These are phyloP conservation scores for Zygothrica quintamaculata DNA, from an alignment of 2,888 invertebrate genomes.

Conservation along the genomic window DNA sequence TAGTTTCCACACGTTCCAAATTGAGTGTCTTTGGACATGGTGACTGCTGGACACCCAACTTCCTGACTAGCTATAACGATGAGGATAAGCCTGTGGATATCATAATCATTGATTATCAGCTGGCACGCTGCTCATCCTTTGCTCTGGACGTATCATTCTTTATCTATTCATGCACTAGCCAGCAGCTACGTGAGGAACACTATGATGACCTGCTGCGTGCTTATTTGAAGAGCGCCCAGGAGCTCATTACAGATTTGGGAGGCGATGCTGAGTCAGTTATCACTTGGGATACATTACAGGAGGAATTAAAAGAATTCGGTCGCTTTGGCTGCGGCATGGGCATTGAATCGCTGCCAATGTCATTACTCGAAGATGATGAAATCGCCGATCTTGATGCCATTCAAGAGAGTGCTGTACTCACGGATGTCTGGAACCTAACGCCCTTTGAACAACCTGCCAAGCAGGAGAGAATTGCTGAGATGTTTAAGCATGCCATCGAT, in stretches of 20 bases:
- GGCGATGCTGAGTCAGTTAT: conserved; percentile 86
- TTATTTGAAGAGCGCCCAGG: conserved; percentile 87
- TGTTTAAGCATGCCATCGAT: conserved; percentile 88
- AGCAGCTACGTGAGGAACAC: conserved; percentile 86
- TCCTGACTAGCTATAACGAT: conserved; percentile 85
- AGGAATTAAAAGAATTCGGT: conserved; percentile 85
- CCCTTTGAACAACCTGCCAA: conserved; percentile 87
- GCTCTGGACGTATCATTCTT: conserved; percentile 85
- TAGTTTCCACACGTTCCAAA: conserved; percentile 79
- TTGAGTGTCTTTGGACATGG: conserved; percentile 89
- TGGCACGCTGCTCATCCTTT: conserved; percentile 85
- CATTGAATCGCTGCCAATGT: conserved; percentile 86
- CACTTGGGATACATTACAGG: conserved; percentile 74
- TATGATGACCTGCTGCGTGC: conserved; percentile 86
- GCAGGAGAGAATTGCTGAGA: conserved; percentile 87
- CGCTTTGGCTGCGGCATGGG: conserved; percentile 86
- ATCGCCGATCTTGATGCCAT: conserved; percentile 85
- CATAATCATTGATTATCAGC: conserved; percentile 89
- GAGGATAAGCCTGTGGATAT: conserved; percentile 70
- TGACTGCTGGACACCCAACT: conserved; percentile 91
- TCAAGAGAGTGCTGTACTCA: conserved; percentile 84
- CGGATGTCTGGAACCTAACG: conserved; percentile 87
- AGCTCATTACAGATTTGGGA: conserved; percentile 86
- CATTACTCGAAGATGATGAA: conserved; percentile 86
- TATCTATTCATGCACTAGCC: conserved; percentile 87